Evolutionary conservation across 2,797 vertebrate species (phyloP).

Genomic region (Sebastes baramenuke): DNA sequence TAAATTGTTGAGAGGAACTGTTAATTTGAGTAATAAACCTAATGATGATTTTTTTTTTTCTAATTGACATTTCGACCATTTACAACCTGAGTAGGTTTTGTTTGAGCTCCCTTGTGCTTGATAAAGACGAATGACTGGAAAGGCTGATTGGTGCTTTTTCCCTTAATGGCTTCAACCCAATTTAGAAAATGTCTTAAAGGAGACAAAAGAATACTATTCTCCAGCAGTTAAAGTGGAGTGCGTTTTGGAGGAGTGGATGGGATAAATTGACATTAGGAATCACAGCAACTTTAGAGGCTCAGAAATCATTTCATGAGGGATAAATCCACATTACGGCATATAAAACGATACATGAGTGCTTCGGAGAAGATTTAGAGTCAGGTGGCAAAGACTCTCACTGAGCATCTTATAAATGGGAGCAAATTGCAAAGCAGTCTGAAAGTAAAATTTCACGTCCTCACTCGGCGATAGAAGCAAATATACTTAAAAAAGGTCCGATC

Average conservation of each 20-base stretch:
- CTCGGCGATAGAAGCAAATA: background rate
- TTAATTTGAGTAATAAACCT: slow-evolving; percentile 84
- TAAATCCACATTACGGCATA: slow-evolving; percentile 28
- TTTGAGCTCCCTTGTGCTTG: slow-evolving; percentile 75
- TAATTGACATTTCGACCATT: slow-evolving; percentile 87
- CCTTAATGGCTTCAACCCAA: slow-evolving; percentile 69
- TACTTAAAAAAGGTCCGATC: background rate
- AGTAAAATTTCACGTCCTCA: background rate
- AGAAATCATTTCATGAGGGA: slow-evolving; percentile 38
- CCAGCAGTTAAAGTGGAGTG: slow-evolving; percentile 53
- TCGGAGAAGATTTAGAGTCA: slow-evolving; percentile 10
- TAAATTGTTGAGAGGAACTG: slow-evolving; percentile 77
- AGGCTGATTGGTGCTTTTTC: slow-evolving; percentile 69
- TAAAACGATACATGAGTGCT: background rate
- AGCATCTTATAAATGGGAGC: background rate
- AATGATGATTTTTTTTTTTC: slow-evolving; percentile 80
- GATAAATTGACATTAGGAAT: slow-evolving; percentile 57
- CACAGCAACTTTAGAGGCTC: slow-evolving; percentile 30
- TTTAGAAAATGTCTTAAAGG: slow-evolving; percentile 66
- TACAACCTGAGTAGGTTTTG: slow-evolving; percentile 83
- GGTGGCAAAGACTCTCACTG: background rate
- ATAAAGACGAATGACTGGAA: slow-evolving; percentile 71
- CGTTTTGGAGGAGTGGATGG: slow-evolving; percentile 44
- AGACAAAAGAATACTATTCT: slow-evolving; percentile 70
- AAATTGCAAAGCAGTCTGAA: background rate